Conservation (phyloP, 2,888 invertebrate species). For the Euplagia quadripunctaria region DNA sequence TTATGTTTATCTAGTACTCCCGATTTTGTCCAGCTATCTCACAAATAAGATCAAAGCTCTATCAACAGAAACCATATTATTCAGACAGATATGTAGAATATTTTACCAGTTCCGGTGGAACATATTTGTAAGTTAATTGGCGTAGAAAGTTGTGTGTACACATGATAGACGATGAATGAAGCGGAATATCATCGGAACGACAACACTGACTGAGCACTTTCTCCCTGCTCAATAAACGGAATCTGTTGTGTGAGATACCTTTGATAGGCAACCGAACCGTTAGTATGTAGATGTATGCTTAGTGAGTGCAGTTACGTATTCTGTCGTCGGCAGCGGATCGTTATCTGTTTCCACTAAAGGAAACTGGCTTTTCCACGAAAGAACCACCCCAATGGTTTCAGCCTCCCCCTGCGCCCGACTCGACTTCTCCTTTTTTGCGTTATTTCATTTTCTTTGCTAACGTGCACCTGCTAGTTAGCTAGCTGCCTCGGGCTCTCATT, state of each 20-base stretch:
- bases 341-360: slow-evolving; percentile 87
- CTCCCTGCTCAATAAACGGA: slow-evolving; percentile 63
- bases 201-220: slow-evolving; percentile 66
- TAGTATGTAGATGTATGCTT: slow-evolving; percentile 79
- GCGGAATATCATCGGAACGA: slow-evolving; percentile 57
- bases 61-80: not conserved
- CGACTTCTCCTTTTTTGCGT: slow-evolving; percentile 81
- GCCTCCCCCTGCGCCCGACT: slow-evolving; percentile 69
- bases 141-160: slow-evolving; percentile 32
- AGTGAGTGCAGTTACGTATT: slow-evolving; percentile 85
- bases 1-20: slow-evolving; percentile 50
- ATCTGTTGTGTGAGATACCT: slow-evolving; percentile 76
- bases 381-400: slow-evolving; percentile 79
- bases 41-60: slow-evolving; percentile 7
- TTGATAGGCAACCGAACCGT: slow-evolving; percentile 69
- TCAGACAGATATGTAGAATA: not conserved
- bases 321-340: slow-evolving; percentile 86
- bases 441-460: slow-evolving; percentile 85
- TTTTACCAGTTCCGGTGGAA: slow-evolving; percentile 2
- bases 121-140: slow-evolving; percentile 48
- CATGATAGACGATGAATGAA: slow-evolving; percentile 35
- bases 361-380: slow-evolving; percentile 85
- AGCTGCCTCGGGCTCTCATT: slow-evolving; percentile 78
- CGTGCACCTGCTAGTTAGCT: slow-evolving; percentile 85
- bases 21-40: slow-evolving; percentile 51